phyloP scores from a whole-genome alignment of 2,113 vertebrate genomes.

The Vidua chalybeata region DNA sequence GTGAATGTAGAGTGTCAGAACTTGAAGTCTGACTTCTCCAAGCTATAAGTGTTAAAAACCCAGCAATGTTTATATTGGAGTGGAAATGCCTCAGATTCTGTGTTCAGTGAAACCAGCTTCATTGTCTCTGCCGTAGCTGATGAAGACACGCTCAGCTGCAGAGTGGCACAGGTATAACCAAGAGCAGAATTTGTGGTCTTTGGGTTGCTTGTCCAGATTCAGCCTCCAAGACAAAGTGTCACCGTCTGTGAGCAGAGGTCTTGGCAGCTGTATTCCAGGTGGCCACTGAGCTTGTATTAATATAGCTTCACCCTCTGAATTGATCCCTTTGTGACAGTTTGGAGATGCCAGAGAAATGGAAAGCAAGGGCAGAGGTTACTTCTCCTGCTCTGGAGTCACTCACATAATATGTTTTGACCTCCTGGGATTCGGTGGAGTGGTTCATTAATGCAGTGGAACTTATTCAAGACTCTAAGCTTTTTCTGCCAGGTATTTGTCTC shows the following conservation, averaged over 20 bases:
- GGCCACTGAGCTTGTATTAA: neutral
- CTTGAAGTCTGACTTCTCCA: neutral
- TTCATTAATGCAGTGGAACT: conserved; percentile 35
- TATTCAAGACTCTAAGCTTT: neutral
- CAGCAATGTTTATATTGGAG: neutral
- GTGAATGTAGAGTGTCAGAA: neutral
- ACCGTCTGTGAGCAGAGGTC: neutral
- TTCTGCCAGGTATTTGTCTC: conserved; percentile 13
- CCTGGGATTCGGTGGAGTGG: neutral
- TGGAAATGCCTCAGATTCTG: neutral
- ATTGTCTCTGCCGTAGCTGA: neutral
- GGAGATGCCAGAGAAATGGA: conserved; percentile 35
- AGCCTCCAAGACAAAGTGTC: neutral
- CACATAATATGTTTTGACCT: neutral
- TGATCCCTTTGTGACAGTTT: neutral
- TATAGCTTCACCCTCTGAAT: neutral
- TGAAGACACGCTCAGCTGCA: neutral
- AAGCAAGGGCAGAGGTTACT: conserved; percentile 51
- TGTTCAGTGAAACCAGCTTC: neutral
- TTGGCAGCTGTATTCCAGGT: conserved; percentile 34
- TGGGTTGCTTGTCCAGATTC: neutral
- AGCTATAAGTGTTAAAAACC: neutral
- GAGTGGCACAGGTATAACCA: neutral
- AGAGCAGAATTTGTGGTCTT: neutral
- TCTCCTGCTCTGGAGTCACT: neutral